Evolutionary conservation across 2,113 vertebrate species (phyloP), one percentile per base, ranked within the genome.

Genomic region (Dasyurus viverrinus): DNA sequence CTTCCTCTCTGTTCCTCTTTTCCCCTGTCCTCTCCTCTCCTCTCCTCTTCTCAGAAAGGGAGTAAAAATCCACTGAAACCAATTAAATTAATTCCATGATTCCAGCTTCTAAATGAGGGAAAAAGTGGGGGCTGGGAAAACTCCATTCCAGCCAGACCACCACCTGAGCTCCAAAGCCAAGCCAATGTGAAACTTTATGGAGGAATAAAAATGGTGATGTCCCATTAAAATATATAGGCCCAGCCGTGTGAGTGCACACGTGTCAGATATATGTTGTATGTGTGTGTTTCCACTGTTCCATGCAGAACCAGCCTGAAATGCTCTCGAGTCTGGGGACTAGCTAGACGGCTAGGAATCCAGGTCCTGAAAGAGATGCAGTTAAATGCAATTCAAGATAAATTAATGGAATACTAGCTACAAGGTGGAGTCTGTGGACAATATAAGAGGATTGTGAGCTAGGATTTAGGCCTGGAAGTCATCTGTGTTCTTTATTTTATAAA

Each of bases 11-110:
- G 12, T 68, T 23, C 42, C 7, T 42, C 19, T 42, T 23, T 84
- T 42, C 19, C n/a, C 19, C 19, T 76, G 2, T 42, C 68, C 68
- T 84, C 3, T 84, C 68, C 68, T 84, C 3, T 84, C 68, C 68
- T 84, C 36, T 84, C n/a, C n/a, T 84, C n/a, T 84, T 84, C 68
- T 84, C n/a, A 84, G 68, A n/a, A 84, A 84, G 19, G 68, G 68
- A 84, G 68, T 23, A 84, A 84, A 84, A 84, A 84, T 42, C 16
- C 16, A 84, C 68, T 84, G 68, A 84, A 84, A 84, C 68, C 68
- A 84, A 84, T 84, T 84, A 84, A 84, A 84, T 84, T 84, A 84
- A 84, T 84, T 84, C n/a, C 68, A 84, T 84, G 68, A 84, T 84
- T 84, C 68, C 68, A 84, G 68, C 5, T 84, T 84, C n/a, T 84